Conservation (phyloP, 2,797 vertebrate species). For the Artibeus jamaicensis region DNA sequence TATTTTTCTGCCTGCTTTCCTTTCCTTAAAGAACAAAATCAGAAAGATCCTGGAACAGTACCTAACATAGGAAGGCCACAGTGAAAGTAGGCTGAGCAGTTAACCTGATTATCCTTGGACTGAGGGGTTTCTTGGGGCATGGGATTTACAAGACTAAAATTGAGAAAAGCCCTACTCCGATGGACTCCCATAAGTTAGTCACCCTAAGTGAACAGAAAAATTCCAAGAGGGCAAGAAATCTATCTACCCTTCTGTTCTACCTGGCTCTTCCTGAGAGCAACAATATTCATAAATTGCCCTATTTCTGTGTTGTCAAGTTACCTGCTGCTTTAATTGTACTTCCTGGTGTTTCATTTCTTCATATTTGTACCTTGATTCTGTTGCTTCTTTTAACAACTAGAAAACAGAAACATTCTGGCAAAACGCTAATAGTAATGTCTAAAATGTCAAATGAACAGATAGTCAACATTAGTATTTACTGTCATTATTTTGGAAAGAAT, state of each 20-base stretch:
- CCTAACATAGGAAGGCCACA: background rate
- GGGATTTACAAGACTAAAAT: background rate
- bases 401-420: conserved; percentile 73
- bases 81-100: background rate
- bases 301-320: conserved; percentile 66
- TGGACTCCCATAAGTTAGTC: background rate
- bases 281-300: background rate
- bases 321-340: conserved; percentile 96
- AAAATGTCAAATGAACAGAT: background rate
- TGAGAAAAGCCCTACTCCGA: background rate
- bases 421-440: conserved; percentile 50
- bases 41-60: background rate
- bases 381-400: conserved; percentile 96
- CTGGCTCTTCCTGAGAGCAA: background rate
- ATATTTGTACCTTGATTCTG: conserved; percentile 95
- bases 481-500: background rate
- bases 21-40: background rate
- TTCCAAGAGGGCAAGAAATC: background rate
- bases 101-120: background rate
- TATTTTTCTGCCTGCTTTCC: background rate
- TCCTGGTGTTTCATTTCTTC: conserved; percentile 99
- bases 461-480: background rate
- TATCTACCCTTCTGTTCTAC: background rate
- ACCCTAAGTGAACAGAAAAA: background rate
- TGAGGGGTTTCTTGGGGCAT: background rate